Conservation (phyloP, 2,888 invertebrate species). For the Erebia ligea region DNA sequence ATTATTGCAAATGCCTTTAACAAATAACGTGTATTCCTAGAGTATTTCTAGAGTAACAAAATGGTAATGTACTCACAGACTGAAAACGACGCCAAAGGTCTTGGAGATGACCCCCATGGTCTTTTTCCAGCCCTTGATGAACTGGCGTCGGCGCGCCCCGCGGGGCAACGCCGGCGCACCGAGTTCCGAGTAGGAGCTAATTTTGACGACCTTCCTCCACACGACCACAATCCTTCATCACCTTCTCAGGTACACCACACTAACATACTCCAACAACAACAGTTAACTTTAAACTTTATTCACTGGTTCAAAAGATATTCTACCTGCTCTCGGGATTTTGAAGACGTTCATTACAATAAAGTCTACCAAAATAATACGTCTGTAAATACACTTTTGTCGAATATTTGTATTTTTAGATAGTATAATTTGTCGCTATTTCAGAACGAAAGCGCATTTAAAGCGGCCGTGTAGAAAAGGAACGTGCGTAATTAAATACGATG, state of each 20-base stretch:
- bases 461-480: slow-evolving; percentile 54
- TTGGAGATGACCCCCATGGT: slow-evolving; percentile 91
- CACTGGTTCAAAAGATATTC: slow-evolving; percentile 21
- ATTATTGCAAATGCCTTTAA: too few species aligned
- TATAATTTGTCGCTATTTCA: slow-evolving; percentile 55
- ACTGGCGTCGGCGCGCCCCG: slow-evolving; percentile 78
- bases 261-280: slow-evolving; percentile 29
- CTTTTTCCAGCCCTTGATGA: slow-evolving; percentile 80
- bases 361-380: not conserved
- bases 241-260: slow-evolving; percentile 60
- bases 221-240: slow-evolving; percentile 58
- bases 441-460: slow-evolving; percentile 64
- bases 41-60: not conserved
- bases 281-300: slow-evolving; percentile 6
- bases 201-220: slow-evolving; percentile 64
- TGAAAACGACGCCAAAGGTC: slow-evolving; percentile 90
- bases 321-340: slow-evolving; percentile 22
- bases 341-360: slow-evolving; percentile 31
- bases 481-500: slow-evolving; percentile 34
- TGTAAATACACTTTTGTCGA: slow-evolving; percentile 9
- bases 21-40: too few species aligned
- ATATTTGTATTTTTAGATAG: slow-evolving; percentile 9
- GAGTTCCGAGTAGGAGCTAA: slow-evolving; percentile 76
- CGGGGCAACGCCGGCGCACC: slow-evolving; percentile 71
- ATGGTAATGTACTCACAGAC: slow-evolving; percentile 86